These are phyloP conservation scores for Passer domesticus DNA, from an alignment of 2,113 vertebrate species.

Conservation along the genomic window DNA sequence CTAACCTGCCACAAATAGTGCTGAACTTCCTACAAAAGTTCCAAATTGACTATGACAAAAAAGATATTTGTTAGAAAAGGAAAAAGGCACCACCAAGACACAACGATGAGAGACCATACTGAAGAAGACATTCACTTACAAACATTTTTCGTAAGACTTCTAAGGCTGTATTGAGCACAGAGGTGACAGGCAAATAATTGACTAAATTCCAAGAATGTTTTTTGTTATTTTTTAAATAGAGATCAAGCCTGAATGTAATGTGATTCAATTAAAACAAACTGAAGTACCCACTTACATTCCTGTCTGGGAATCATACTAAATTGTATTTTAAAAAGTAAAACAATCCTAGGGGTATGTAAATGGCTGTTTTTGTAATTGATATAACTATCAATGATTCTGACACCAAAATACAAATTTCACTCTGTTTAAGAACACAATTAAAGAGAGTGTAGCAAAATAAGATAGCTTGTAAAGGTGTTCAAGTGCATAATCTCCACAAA, in stretches of 20 bases:
- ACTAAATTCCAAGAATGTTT: background rate
- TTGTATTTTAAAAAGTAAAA: background rate
- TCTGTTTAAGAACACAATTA: background rate
- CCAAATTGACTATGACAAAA: background rate
- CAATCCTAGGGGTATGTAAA: background rate
- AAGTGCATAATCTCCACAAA: background rate
- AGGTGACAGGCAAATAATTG: background rate
- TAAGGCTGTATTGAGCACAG: background rate
- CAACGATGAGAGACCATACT: background rate
- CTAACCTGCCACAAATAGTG: background rate
- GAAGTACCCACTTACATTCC: background rate
- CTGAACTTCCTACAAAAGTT: background rate
- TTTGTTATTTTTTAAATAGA: background rate
- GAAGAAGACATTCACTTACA: background rate
- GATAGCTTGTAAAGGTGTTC: background rate
- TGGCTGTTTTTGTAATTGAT: background rate
- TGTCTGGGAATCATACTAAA: background rate
- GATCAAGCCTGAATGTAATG: background rate
- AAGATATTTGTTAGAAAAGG: background rate
- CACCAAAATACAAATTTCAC: background rate
- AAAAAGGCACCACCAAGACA: background rate
- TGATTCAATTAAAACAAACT: background rate
- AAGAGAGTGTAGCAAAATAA: background rate
- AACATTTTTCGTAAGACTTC: background rate
- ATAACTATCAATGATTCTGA: background rate